These are phyloP conservation scores for Paraescarpia echinospica DNA, from an alignment of 1,140 invertebrate species.

Conservation along the genomic window DNA sequence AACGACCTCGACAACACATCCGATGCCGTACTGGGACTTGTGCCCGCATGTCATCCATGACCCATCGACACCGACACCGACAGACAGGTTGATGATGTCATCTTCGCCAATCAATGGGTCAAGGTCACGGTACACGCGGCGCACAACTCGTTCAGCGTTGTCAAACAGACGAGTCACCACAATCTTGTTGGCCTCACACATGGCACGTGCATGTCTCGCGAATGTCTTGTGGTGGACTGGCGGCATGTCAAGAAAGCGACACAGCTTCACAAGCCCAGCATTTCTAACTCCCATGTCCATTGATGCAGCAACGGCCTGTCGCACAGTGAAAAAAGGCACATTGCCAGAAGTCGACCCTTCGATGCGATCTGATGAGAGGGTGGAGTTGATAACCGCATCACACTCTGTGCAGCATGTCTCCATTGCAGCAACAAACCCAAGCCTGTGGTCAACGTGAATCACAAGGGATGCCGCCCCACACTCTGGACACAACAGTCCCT, in stretches of 20 bases:
- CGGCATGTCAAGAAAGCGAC: neutral
- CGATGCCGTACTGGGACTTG: no score
- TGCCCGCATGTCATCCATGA: neutral
- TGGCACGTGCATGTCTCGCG: neutral
- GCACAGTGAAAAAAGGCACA: neutral
- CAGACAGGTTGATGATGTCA: neutral
- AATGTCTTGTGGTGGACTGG: neutral
- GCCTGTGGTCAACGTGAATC: neutral
- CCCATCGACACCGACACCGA: neutral
- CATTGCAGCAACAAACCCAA: neutral
- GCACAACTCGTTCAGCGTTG: neutral
- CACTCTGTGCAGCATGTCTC: neutral
- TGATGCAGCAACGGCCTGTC: neutral
- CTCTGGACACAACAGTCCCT: neutral
- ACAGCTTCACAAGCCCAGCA: neutral
- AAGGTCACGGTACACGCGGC: neutral
- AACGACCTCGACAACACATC: no score
- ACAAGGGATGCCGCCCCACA: neutral
- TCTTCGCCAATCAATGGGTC: neutral
- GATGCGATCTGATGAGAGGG: neutral
- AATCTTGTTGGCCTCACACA: neutral
- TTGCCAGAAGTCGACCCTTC: neutral
- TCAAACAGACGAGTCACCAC: neutral
- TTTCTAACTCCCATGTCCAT: neutral
- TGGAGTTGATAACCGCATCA: neutral